Conservation (phyloP, 1,140 invertebrate genomes). For the Dysdera silvatica region DNA sequence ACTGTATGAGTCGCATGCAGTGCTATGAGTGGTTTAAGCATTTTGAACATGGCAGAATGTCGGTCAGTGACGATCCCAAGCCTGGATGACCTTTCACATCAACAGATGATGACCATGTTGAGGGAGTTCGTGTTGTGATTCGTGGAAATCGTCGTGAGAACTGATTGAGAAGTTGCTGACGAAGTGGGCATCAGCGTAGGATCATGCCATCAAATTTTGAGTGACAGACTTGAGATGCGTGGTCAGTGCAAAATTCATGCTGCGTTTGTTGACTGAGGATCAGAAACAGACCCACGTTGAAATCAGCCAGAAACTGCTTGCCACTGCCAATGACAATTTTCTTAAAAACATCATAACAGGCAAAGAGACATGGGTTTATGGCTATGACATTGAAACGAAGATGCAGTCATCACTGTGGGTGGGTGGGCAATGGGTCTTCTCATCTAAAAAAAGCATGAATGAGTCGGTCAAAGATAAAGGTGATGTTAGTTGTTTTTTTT, state of each 20-base stretch:
- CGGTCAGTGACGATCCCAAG: neutral
- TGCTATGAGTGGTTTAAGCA: too few species aligned
- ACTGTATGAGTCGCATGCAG: too few species aligned
- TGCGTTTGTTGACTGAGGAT: constrained; percentile 16
- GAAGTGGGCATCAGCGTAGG: constrained; percentile 25
- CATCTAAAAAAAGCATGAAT: constrained; percentile 9
- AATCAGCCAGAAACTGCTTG: neutral
- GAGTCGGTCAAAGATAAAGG: constrained; percentile 20
- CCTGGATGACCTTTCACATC: neutral
- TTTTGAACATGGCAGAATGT: too few species aligned
- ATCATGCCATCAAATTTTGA: constrained; percentile 26
- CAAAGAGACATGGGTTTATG: constrained; percentile 25
- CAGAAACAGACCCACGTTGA: neutral
- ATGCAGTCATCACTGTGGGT: constrained; percentile 19
- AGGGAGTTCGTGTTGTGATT: neutral
- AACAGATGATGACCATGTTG: neutral
- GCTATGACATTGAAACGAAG: constrained; percentile 23
- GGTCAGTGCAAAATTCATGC: constrained; percentile 30
- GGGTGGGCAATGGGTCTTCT: constrained; percentile 2
- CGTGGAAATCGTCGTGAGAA: constrained; percentile 32
- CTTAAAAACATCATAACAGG: constrained; percentile 16
- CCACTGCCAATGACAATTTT: neutral
- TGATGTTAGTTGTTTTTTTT: constrained; percentile 28
- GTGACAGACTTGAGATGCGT: constrained; percentile 23
- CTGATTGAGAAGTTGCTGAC: constrained; percentile 29